Conservation (phyloP, 2,888 invertebrate genomes). For the Leistus spinibarbis region DNA sequence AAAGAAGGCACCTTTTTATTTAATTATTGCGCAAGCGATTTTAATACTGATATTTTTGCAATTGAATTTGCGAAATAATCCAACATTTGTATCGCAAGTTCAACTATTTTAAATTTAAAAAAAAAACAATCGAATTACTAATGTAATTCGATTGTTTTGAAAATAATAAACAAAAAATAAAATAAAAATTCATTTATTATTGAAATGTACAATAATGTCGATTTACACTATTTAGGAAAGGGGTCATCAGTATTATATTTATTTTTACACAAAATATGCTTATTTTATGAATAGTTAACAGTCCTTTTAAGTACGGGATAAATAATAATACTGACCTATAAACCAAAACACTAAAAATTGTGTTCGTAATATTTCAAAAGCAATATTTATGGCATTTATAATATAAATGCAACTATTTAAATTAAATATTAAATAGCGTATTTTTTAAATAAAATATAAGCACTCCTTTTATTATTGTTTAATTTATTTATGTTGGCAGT, state of each 20-base stretch:
- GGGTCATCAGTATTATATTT: neutral
- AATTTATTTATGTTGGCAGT: constrained; percentile 18
- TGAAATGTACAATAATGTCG: constrained; percentile 31
- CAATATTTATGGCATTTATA: constrained; percentile 10
- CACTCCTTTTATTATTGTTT: constrained; percentile 20
- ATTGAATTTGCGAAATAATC: neutral
- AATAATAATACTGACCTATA: neutral
- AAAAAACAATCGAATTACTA: too few species aligned
- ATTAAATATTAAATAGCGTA: neutral
- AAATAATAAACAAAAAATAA: constrained; percentile 19
- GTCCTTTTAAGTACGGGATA: neutral
- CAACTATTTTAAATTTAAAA: too few species aligned
- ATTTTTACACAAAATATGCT: neutral
- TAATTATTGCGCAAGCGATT: constrained; percentile 23
- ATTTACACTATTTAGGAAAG: neutral
- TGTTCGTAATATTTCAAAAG: neutral
- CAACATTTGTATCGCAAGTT: too few species aligned
- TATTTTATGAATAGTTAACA: neutral
- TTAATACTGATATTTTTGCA: constrained; percentile 27
- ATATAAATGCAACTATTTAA: neutral
- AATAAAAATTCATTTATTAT: constrained; percentile 30
- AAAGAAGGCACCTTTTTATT: constrained; percentile 31
- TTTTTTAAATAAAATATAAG: constrained; percentile 15
- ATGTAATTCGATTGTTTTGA: neutral
- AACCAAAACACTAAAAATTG: neutral